These are phyloP conservation scores for Heliconius congener DNA, from an alignment of 1,140 invertebrate species.

Conservation along the genomic window DNA sequence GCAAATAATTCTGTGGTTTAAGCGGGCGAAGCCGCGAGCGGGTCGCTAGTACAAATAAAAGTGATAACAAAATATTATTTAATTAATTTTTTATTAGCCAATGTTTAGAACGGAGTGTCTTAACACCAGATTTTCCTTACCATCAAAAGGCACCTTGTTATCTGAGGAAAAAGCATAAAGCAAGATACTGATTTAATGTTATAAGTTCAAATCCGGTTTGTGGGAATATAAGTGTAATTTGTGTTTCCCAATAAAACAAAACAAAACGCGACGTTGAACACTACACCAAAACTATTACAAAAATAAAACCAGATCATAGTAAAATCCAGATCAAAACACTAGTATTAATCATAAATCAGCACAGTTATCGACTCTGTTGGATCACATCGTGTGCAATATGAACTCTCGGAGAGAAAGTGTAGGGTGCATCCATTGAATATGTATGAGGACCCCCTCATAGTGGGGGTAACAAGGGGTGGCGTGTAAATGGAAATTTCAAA, in stretches of 20 bases:
- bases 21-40: too few species aligned
- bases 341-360: constrained; percentile 47
- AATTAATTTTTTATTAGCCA: neutral
- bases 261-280: too few species aligned
- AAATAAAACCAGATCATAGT: neutral
- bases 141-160: neutral
- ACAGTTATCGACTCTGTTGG: constrained; percentile 45
- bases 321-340: neutral
- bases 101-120: neutral
- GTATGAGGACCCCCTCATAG: constrained; percentile 65
- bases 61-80: too few species aligned
- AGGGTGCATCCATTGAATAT: constrained; percentile 81
- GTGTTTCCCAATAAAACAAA: too few species aligned
- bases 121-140: neutral
- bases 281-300: neutral
- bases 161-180: too few species aligned
- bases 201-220: too few species aligned
- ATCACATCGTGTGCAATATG: constrained; percentile 49
- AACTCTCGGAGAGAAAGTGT: constrained; percentile 64
- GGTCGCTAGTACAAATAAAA: too few species aligned
- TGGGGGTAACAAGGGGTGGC: constrained; percentile 42
- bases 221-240: too few species aligned
- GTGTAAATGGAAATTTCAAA: constrained; percentile 81
- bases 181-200: too few species aligned
- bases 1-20: too few species aligned